phyloP scores from a whole-genome alignment of 2,113 vertebrate species.

The Barnardius zonarius region DNA sequence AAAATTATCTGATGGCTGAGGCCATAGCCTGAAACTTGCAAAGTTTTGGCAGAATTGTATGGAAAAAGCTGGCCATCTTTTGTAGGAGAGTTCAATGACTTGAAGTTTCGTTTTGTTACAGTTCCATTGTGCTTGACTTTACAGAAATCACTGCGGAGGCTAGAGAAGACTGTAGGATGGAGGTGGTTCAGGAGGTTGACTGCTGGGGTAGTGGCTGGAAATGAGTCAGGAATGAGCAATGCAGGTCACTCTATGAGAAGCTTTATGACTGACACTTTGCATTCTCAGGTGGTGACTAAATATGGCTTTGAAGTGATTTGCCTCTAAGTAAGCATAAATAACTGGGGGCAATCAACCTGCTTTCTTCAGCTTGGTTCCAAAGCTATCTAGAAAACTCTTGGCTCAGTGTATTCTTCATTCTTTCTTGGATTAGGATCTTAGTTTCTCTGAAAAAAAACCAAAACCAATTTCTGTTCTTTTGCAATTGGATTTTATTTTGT shows the following conservation, averaged over 20 bases:
- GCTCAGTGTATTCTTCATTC: not conserved
- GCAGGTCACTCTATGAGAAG: not conserved
- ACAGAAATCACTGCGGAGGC: not conserved
- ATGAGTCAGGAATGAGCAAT: not conserved
- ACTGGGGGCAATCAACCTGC: not conserved
- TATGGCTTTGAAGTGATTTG: not conserved
- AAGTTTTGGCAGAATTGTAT: not conserved
- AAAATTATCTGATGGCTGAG: not conserved
- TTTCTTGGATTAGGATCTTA: not conserved
- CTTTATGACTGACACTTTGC: not conserved
- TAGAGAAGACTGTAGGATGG: not conserved
- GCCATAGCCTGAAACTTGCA: not conserved
- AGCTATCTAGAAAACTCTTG: not conserved
- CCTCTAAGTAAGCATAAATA: not conserved
- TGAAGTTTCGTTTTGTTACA: not conserved
- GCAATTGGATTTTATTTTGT: conserved; percentile 17
- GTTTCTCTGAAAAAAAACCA: conserved; percentile 12
- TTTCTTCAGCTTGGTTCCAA: not conserved
- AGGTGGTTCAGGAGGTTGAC: not conserved
- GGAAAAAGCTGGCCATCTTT: not conserved
- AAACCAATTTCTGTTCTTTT: not conserved
- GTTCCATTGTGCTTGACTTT: not conserved
- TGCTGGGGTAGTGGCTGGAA: not conserved
- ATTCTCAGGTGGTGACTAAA: not conserved
- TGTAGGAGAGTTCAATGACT: not conserved